Evolutionary conservation across 2,797 vertebrate species (phyloP).

Genomic region (Anas capensis): DNA sequence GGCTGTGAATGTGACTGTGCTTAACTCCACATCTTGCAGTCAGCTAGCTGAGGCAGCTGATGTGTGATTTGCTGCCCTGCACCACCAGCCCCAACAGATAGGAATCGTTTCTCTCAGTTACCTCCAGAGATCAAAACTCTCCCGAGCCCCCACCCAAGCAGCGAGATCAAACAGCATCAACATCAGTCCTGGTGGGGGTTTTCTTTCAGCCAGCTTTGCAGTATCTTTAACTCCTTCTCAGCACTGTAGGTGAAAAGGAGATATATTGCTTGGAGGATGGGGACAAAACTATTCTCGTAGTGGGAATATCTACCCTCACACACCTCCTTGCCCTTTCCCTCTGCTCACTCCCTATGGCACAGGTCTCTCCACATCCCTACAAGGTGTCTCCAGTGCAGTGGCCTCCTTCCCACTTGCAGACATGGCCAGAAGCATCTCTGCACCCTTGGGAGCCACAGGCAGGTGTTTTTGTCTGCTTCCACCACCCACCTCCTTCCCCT

Average conservation of each 20-base stretch:
- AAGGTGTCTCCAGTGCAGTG: not conserved
- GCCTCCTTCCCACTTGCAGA: rapidly evolving
- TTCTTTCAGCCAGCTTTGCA: not conserved
- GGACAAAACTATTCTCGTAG: not conserved
- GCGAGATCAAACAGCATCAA: not conserved
- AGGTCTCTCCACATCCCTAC: not conserved
- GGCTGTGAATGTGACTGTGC: not conserved
- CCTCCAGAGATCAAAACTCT: not conserved
- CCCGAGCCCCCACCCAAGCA: not conserved
- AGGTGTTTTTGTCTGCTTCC: not conserved
- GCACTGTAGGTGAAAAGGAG: not conserved
- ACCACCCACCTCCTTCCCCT: not conserved
- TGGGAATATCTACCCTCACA: not conserved
- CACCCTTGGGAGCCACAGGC: rapidly evolving
- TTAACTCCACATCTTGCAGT: not conserved
- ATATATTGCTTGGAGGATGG: not conserved
- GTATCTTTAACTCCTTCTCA: not conserved
- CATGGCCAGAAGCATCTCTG: not conserved
- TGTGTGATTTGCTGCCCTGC: not conserved
- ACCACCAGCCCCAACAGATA: not conserved
- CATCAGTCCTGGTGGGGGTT: not conserved
- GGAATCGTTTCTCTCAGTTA: not conserved
- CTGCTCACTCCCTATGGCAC: not conserved
- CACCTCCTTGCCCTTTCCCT: not conserved
- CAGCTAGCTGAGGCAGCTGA: not conserved